Conservation (phyloP, 1,140 invertebrate species). For the Pemphigus obesinymphae region DNA sequence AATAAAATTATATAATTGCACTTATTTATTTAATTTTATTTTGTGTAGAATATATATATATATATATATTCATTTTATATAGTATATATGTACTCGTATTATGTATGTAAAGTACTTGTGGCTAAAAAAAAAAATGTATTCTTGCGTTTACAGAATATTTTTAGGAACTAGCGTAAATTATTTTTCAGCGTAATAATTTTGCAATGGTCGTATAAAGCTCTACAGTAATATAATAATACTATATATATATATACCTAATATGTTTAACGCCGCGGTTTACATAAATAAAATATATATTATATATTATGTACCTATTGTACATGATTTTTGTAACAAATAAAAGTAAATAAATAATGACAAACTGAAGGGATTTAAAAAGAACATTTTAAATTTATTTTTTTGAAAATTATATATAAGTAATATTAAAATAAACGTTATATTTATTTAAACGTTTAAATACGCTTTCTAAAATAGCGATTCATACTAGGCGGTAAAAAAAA, state of each 20-base stretch:
- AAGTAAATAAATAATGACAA: background rate
- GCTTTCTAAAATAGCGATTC: background rate
- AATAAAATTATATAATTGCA: background rate
- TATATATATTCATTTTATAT: background rate
- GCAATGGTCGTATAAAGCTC: background rate
- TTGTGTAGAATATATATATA: background rate
- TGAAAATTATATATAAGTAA: background rate
- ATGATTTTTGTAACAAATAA: background rate
- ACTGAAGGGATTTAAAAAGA: slow-evolving; percentile 14
- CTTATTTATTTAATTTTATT: background rate
- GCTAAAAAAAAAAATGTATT: slow-evolving; percentile 1
- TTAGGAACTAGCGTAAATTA: slow-evolving; percentile 20
- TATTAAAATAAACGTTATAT: slow-evolving; percentile 9
- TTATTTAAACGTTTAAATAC: background rate
- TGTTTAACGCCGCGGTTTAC: background rate
- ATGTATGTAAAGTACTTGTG: background rate
- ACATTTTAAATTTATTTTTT: background rate
- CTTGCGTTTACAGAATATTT: background rate
- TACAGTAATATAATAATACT: background rate
- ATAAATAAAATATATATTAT: background rate
- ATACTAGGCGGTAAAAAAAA: slow-evolving; percentile 1
- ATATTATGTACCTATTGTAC: background rate
- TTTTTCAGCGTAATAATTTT: slow-evolving; percentile 1
- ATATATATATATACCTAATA: background rate
- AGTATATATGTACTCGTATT: no score